phyloP scores from a whole-genome alignment of 2,797 vertebrate genomes.

The Erethizon dorsatum region DNA sequence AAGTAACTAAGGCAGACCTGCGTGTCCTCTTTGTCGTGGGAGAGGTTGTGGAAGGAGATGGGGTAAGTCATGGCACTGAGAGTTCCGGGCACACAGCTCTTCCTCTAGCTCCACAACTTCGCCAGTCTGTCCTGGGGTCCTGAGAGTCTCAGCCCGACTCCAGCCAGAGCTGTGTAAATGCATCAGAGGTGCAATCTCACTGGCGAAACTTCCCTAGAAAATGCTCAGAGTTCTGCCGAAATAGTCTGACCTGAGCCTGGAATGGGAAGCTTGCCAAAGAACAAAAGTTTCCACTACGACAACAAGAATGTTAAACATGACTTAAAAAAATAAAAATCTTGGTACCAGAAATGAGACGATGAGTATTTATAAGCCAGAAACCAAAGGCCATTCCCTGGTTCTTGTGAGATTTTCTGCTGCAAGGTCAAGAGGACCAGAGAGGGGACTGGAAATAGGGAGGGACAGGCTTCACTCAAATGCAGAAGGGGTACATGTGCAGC shows the following conservation, averaged over 20 bases:
- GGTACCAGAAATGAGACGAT: slow-evolving; percentile 74
- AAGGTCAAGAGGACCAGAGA: slow-evolving; percentile 10
- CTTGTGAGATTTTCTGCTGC: slow-evolving; percentile 52
- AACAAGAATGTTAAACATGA: slow-evolving; percentile 84
- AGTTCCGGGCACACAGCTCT: neutral
- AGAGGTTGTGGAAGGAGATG: neutral
- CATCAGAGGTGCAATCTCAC: slow-evolving; percentile 70
- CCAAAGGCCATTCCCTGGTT: slow-evolving; percentile 69
- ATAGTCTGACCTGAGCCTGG: slow-evolving; percentile 82
- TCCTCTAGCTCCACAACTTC: neutral
- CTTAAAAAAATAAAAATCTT: slow-evolving; percentile 58
- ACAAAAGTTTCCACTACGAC: slow-evolving; percentile 86
- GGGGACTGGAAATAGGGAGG: neutral
- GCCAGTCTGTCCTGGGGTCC: neutral
- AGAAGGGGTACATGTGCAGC: neutral
- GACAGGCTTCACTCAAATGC: neutral
- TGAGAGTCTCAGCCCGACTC: slow-evolving; percentile 24
- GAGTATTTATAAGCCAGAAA: slow-evolving; percentile 84
- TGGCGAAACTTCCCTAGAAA: slow-evolving; percentile 71
- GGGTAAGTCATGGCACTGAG: neutral
- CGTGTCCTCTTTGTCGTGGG: fast-evolving
- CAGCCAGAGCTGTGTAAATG: slow-evolving; percentile 26
- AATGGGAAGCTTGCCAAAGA: slow-evolving; percentile 80
- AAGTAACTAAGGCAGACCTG: neutral
- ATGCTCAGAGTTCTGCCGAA: slow-evolving; percentile 70